phyloP scores from a whole-genome alignment of 2,797 vertebrate species.

The Gymnothorax reevesii region DNA sequence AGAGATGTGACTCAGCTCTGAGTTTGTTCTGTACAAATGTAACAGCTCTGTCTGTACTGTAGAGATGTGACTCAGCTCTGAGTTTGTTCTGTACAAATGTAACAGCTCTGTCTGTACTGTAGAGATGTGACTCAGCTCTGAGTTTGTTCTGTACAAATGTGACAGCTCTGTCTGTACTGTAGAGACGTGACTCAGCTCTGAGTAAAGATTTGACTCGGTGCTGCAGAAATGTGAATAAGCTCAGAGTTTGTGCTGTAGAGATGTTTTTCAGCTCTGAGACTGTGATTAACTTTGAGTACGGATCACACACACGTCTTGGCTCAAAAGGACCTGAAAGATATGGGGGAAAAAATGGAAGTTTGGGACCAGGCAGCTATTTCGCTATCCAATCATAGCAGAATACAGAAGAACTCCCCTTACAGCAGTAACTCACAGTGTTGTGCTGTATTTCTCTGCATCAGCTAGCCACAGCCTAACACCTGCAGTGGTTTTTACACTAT shows the following conservation, averaged over 20 bases:
- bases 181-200: background rate
- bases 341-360: constrained; percentile 13
- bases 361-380: constrained; percentile 48
- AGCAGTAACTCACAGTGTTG: constrained; percentile 30
- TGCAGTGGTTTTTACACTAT: background rate
- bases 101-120: background rate
- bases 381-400: constrained; percentile 47
- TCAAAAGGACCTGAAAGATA: constrained; percentile 47
- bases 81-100: no score
- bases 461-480: background rate
- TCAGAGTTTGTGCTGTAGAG: constrained; percentile 38
- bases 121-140: background rate
- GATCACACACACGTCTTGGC: constrained; percentile 40
- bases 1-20: background rate
- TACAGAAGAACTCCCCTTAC: constrained; percentile 45
- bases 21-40: no score
- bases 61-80: background rate
- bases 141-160: background rate
- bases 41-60: background rate
- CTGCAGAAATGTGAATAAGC: background rate
- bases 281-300: constrained; percentile 42
- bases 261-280: background rate
- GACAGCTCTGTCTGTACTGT: background rate
- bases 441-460: background rate
- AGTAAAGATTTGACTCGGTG: no score